Percentiles rank a stretch among this genome's conserved stretches.
Evolutionary conservation across 1,140 invertebrate genomes (phyloP).

Genomic region (Drosophila insularis): DNA sequence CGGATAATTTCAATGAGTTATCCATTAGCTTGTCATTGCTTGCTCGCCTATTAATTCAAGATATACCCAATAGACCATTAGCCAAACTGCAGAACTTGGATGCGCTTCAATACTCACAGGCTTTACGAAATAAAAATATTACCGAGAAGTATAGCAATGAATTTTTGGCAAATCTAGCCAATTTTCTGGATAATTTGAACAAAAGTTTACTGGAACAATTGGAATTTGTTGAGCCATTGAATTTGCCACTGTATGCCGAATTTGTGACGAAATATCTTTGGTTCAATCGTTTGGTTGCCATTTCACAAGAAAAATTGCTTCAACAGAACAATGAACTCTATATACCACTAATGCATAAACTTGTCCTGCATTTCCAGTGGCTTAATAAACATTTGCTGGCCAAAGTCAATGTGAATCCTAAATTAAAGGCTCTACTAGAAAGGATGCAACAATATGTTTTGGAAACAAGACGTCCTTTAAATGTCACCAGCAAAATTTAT

Average conservation of each 20-base stretch:
- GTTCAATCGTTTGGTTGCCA: conserved; percentile 67
- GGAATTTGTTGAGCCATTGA: conserved; percentile 16
- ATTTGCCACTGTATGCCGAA: conserved; percentile 40
- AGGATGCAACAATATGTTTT: conserved; percentile 50
- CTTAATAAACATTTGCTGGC: conserved; percentile 65
- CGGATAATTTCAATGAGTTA: conserved; percentile 1
- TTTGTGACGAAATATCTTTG: conserved; percentile 60
- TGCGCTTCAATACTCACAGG: conserved; percentile 74
- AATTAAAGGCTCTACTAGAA: conserved; percentile 15
- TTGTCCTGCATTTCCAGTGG: conserved; percentile 81
- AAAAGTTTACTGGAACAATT: conserved; percentile 32
- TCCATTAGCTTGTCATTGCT: conserved; percentile 59
- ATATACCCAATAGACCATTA: conserved; percentile 29
- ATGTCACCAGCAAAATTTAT: conserved; percentile 68
- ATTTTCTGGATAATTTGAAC: conserved; percentile 46
- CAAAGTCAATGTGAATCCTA: neutral
- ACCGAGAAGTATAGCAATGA: conserved; percentile 64
- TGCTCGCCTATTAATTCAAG: conserved; percentile 39
- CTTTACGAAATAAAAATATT: conserved; percentile 37
- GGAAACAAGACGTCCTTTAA: conserved; percentile 60
- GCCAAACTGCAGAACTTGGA: conserved; percentile 41
- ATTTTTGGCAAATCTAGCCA: conserved; percentile 47
- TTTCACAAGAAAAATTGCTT: conserved; percentile 55
- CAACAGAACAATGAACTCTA: conserved; percentile 54
- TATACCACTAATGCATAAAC: conserved; percentile 65